These are phyloP conservation scores for Leucoptera coffeella DNA, from an alignment of 2,888 invertebrate species.

Conservation along the genomic window DNA sequence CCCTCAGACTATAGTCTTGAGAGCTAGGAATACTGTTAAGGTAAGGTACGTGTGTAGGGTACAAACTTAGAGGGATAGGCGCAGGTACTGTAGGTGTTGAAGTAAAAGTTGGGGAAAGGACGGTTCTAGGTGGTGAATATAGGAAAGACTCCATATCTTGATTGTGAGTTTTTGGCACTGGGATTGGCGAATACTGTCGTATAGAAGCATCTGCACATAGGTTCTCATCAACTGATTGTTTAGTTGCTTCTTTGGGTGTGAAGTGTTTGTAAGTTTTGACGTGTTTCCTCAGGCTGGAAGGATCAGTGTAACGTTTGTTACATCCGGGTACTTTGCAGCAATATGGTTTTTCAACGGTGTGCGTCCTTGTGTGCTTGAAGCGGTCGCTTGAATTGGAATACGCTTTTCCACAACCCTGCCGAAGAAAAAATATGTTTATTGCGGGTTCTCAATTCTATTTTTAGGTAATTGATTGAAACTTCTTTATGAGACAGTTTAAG, in stretches of 20 bases:
- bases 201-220: conserved; percentile 12
- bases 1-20: conserved; percentile 18
- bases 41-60: conserved; percentile 13
- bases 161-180: background rate
- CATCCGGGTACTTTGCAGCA: conserved; percentile 86
- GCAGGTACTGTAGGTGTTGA: conserved; percentile 10
- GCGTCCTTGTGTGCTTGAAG: conserved; percentile 89
- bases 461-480: too few species aligned
- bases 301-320: conserved; percentile 89
- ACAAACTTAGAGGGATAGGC: background rate
- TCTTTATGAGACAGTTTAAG: too few species aligned
- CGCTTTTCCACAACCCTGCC: conserved; percentile 81
- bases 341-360: conserved; percentile 89
- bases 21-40: conserved; percentile 15
- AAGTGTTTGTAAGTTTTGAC: conserved; percentile 88
- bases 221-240: conserved; percentile 22
- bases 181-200: conserved; percentile 13
- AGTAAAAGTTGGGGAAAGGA: conserved; percentile 17
- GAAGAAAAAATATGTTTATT: conserved; percentile 12
- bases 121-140: conserved; percentile 12
- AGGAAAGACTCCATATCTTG: background rate
- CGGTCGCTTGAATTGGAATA: conserved; percentile 93
- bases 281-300: conserved; percentile 87
- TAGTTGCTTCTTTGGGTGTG: conserved; percentile 17
- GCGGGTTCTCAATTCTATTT: too few species aligned